These are phyloP conservation scores for Ypsolopha scabrella DNA, from an alignment of 2,888 invertebrate genomes.

Conservation along the genomic window DNA sequence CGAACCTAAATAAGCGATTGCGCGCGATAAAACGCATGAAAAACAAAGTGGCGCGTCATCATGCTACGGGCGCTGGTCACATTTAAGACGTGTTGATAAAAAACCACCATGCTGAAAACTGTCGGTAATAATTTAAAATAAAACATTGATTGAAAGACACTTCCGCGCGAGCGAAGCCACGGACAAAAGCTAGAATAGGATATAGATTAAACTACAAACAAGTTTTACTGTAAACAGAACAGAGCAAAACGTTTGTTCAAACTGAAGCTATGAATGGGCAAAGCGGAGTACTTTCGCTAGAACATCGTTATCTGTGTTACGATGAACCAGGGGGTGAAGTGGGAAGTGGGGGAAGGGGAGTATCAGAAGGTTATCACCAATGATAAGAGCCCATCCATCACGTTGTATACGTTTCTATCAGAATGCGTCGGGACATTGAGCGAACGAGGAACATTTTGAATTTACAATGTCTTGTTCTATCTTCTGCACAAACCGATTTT, in stretches of 20 bases:
- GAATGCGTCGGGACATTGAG: constrained; percentile 24
- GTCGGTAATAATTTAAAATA: too few species aligned
- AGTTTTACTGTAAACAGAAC: background rate
- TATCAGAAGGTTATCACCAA: constrained; percentile 48
- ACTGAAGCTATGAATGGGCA: background rate
- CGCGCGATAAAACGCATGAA: too few species aligned
- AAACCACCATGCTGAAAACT: too few species aligned
- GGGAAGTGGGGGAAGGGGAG: constrained; percentile 24
- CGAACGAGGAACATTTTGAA: constrained; percentile 44
- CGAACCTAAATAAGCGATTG: too few species aligned
- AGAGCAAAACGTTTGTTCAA: background rate
- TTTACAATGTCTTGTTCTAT: constrained; percentile 3
- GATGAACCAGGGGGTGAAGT: constrained; percentile 15
- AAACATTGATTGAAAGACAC: too few species aligned
- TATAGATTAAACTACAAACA: background rate
- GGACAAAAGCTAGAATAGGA: too few species aligned
- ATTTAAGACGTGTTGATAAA: too few species aligned
- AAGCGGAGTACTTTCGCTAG: constrained; percentile 24
- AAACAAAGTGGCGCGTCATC: too few species aligned
- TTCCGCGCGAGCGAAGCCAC: too few species aligned
- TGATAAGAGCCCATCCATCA: constrained; percentile 65
- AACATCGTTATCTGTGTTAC: constrained; percentile 12
- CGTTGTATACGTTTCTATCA: constrained; percentile 29
- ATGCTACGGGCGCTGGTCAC: too few species aligned
- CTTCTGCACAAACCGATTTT: too few species aligned